phyloP scores from a whole-genome alignment of 2,797 vertebrate genomes.

The Otolemur crassicaudatus region DNA sequence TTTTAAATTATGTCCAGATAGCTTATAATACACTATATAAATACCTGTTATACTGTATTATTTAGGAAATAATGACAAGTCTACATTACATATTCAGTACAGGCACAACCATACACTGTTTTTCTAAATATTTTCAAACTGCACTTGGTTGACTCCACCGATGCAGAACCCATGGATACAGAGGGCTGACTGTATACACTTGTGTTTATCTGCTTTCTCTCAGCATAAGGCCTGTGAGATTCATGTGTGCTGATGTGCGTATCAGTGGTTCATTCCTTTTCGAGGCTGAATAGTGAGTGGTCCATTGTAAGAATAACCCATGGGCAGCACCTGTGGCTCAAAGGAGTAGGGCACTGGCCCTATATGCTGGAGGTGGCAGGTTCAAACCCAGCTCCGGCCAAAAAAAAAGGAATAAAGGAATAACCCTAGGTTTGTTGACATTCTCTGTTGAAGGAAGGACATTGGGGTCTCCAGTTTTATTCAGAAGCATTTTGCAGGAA shows the following conservation, averaged over 20 bases:
- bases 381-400: no score
- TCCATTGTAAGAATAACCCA: not conserved
- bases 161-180: not conserved
- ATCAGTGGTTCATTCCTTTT: not conserved
- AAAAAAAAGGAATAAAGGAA: not conserved
- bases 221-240: not conserved
- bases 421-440: not conserved
- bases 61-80: not conserved
- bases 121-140: not conserved
- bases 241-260: not conserved
- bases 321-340: no score
- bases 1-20: not conserved
- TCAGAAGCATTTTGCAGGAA: not conserved
- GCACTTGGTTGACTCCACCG: not conserved
- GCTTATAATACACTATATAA: not conserved
- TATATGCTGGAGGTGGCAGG: no score
- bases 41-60: not conserved
- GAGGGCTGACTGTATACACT: not conserved
- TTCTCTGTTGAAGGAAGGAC: not conserved
- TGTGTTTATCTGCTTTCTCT: not conserved
- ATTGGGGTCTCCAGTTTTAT: not conserved
- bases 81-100: not conserved
- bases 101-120: not conserved
- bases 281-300: not conserved
- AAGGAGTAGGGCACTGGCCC: no score